Evolutionary conservation across 2,113 vertebrate species (phyloP), one percentile per base, ranked within the genome.

Genomic region (Poeciliopsis prolifica): DNA sequence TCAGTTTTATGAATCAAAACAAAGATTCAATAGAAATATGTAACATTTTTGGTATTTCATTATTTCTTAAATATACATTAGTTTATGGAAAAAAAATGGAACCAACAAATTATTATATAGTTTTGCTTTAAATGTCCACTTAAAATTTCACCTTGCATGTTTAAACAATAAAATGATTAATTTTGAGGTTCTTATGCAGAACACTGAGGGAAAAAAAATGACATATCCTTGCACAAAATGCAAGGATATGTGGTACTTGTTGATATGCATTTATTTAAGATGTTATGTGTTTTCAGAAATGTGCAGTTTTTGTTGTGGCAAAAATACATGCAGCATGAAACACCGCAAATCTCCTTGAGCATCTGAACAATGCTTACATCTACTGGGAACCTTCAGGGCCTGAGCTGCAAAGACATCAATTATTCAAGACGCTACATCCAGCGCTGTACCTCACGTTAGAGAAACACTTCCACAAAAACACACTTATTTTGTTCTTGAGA

Each of bases 361-460:
- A 89, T 91, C 80, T 91, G 87, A 93, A 93, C 87, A 91, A 89
- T 85, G 87, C 78, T 68, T 70, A 92, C 83, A 87, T 88, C 92
- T 86, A n/a, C 82, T 66, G 79, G 77, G 86, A 87, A 74, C 89
- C 92, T 90, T 84, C 68, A 86, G 80, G 90, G 81, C 79, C 75
- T 17, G 30, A 68, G 63, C 61, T 86, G 87, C 80, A 90, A 90
- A 87, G 74, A 61, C 86, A 93, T 94, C 69, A 93, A 94, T 94
- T 93, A 95, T 94, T 95, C 90, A 95, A 76, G 73, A 90, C 82
- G 79, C 78, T 91, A 83, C 74, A 83, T 67, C 51, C 71, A 66
- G 29, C 78, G 29, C 68, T 0, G n/a, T 75, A 51, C 40, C 68
- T 70, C 72, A 48, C 22, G 79, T 69, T 72, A 79, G 87, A 85